Evolutionary conservation across 2,888 invertebrate species (phyloP), one percentile per base, ranked within the genome.

Genomic region (Unio delphinus): DNA sequence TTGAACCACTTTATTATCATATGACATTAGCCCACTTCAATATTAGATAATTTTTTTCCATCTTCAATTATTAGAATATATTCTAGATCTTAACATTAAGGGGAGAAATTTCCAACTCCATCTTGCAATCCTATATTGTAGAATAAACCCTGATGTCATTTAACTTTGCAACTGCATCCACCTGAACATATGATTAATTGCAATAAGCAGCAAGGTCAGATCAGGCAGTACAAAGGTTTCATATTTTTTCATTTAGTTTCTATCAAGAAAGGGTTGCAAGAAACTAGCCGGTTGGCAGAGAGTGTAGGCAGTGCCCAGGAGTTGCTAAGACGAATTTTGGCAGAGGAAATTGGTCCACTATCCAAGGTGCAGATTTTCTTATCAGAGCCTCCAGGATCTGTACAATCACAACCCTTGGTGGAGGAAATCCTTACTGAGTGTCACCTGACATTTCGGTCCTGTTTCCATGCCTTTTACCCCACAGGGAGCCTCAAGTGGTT

Each of bases 391-490:
- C 78, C 79, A 8, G 74, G 76, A 11, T 67, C 74, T 28, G 70
- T 74, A 6, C 76, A 81, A 17, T 83, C 84, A 63, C 73, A 76
- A 18, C 73, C 79, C 23, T 79, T 88, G 68, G 82, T 84, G n/a
- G 85, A 87, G 61, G 84, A 94, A 55, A 95, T 98, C 77, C 90
- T 97, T 68, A 94, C 95, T 67, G 97, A 98, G 89, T 96, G 96
- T 70, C 96, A 97, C 81, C 93, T 94, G 68, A 96, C 97, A 1
- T 96, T 97, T 87, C 95, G 96, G 1, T 92, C 95, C 4, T 97
- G 98, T 87, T 98, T 97, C 87, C 96, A 98, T 90, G 96, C 96
- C 0, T 98, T 99, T 91, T 98, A 96, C 90, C 98, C 98, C 0
- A 97, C 97, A 0, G 95, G 96, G 0, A 94, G 94, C 67, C 91